Evolutionary conservation across 1,140 invertebrate genomes (phyloP).

Genomic region (Ceratoteleas bidentatus): DNA sequence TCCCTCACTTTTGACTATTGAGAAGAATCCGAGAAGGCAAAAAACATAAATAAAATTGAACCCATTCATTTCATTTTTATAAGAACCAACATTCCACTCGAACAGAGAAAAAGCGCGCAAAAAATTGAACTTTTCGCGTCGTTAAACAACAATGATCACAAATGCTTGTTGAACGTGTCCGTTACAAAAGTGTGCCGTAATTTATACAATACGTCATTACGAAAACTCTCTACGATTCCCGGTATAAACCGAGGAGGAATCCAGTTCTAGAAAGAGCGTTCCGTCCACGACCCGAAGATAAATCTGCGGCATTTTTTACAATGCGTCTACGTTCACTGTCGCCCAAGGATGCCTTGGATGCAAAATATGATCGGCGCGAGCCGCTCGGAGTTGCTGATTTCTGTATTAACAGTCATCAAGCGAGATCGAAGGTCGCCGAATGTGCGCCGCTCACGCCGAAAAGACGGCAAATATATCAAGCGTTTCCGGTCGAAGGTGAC

Average conservation of each 20-base stretch:
- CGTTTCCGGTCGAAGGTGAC: conserved; percentile 54
- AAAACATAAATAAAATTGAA: conserved; percentile 36
- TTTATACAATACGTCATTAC: neutral
- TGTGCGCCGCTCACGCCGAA: conserved; percentile 31
- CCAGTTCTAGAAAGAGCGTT: conserved; percentile 10
- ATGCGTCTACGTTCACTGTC: conserved; percentile 39
- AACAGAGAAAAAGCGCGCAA: neutral
- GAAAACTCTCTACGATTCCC: neutral
- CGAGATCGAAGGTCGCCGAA: conserved; percentile 11
- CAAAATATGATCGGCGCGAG: conserved; percentile 39
- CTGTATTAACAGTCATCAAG: conserved; percentile 30
- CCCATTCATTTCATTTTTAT: conserved; percentile 4
- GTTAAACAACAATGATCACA: neutral
- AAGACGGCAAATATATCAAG: conserved; percentile 44
- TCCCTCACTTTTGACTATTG: neutral
- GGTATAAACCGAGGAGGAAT: neutral
- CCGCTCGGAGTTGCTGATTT: conserved; percentile 37
- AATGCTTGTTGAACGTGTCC: too few species aligned
- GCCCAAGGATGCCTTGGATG: conserved; percentile 52
- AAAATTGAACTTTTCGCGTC: neutral
- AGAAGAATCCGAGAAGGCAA: too few species aligned
- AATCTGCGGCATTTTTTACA: conserved; percentile 39
- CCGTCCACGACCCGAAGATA: conserved; percentile 17
- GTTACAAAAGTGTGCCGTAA: too few species aligned
- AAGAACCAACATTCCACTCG: conserved; percentile 1